Evolutionary conservation across 2,113 vertebrate genomes (phyloP).

Genomic region (Oncorhynchus mykiss): DNA sequence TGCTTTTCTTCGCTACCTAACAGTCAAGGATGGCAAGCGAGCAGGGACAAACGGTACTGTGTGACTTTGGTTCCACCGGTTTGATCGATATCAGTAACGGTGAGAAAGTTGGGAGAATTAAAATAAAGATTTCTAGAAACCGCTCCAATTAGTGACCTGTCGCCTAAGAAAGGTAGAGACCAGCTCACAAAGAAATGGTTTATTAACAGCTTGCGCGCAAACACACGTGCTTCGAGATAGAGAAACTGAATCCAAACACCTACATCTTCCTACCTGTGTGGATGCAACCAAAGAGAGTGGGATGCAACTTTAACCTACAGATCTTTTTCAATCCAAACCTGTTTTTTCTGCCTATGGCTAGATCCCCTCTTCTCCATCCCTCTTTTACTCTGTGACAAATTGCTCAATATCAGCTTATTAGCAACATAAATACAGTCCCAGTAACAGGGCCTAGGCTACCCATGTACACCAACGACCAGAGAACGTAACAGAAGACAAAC

Average conservation of each 20-base stretch:
- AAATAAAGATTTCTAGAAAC: not conserved
- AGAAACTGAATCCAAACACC: not conserved
- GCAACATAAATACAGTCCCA: conserved; percentile 16
- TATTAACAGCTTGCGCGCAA: not conserved
- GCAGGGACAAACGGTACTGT: not conserved
- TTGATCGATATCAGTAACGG: not conserved
- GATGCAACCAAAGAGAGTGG: not conserved
- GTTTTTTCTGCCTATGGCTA: not conserved
- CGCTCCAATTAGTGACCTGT: not conserved
- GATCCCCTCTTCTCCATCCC: not conserved
- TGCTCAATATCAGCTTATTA: not conserved
- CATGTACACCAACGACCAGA: too few species aligned
- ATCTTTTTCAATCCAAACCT: not conserved
- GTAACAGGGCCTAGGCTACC: conserved; percentile 21
- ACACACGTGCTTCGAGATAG: not conserved
- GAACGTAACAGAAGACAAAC: too few species aligned
- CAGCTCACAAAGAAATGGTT: not conserved
- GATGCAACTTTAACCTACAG: not conserved
- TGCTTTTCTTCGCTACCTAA: not conserved
- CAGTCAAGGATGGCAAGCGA: not conserved
- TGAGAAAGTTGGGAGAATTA: not conserved
- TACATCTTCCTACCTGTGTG: not conserved
- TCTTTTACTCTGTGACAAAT: too few species aligned
- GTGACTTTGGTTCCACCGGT: not conserved
- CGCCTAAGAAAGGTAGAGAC: not conserved